Conservation (phyloP, 2,797 vertebrate genomes). For the Ispidina lecontei region DNA sequence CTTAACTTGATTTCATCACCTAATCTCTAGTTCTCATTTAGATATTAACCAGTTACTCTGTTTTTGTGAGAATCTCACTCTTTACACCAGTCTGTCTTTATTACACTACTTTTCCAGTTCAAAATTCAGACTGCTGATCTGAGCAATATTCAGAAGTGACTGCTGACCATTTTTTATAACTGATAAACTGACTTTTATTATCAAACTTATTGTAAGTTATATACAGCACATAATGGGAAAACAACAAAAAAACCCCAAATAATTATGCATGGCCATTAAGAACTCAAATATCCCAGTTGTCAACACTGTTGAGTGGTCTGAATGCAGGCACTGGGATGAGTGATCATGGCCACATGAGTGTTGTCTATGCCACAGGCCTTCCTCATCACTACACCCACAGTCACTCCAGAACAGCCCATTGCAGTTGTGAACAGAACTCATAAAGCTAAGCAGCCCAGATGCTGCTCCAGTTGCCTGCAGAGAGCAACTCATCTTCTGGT, state of each 20-base stretch:
- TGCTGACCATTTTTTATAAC: background rate
- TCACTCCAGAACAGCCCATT: background rate
- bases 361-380: background rate
- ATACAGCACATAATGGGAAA: background rate
- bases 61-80: background rate
- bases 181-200: background rate
- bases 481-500: background rate
- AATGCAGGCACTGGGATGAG: background rate
- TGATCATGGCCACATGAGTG: background rate
- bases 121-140: background rate
- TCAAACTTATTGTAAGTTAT: background rate
- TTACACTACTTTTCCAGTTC: background rate
- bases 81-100: background rate
- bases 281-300: background rate
- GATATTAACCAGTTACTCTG: background rate
- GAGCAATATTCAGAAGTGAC: background rate
- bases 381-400: background rate
- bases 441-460: background rate
- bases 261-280: background rate
- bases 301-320: background rate
- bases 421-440: background rate
- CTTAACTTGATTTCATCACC: background rate
- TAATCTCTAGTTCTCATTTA: background rate
- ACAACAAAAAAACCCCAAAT: background rate
- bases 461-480: background rate